Base-by-base conservation (phyloP, 2,888 invertebrate genomes). In the Parthenolecanium corni region DNA sequence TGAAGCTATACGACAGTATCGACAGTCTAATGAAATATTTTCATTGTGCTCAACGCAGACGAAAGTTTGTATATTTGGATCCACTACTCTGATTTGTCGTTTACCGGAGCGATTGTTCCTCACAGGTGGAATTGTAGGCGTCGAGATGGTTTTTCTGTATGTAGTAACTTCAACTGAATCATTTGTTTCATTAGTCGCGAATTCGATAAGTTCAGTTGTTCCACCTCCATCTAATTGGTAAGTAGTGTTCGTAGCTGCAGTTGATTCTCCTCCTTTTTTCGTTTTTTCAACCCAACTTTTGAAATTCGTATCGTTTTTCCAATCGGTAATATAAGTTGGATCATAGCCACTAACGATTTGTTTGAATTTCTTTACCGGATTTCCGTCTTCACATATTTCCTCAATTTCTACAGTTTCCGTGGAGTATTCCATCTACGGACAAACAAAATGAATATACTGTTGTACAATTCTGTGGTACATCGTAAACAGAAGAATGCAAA, bases 1-100 rank as follows among this genome's bases (percentile, higher is more conserved):
- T n/a, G 61, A 61, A 6, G 61, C 61, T 20, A 61, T 61, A 14
- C 61, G 61, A 61, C 61, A 61, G 23, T 61, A 61, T 61, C 61
- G 18, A 23, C 61, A 61, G 11, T 61, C 61, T 4, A 61, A 38
- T 4, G 61, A 51, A 11, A 61, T 61, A 61, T 61, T 61, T 40
- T 61, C 61, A 12, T 61, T 61, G 40, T 61, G 61, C 21, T 61
- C 61, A 51, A 51, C 51, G 18, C 61, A 61, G 38, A 61, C 61
- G 16, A 61, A 61, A 20, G 61, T 21, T 12, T 49, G 61, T 38
- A 61, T 23, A 51, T 61, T 61, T 3, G 61, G 61, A 38, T 61
- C 61, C 49, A 61, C 51, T 18, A 61, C 51, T 61, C 40, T 61
- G 51, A 61, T 51, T 24, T 61, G 61, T 4, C 61, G 61, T 61